These are phyloP conservation scores for Cataglyphis albicans DNA, from an alignment of 2,888 invertebrate species.

Conservation along the genomic window DNA sequence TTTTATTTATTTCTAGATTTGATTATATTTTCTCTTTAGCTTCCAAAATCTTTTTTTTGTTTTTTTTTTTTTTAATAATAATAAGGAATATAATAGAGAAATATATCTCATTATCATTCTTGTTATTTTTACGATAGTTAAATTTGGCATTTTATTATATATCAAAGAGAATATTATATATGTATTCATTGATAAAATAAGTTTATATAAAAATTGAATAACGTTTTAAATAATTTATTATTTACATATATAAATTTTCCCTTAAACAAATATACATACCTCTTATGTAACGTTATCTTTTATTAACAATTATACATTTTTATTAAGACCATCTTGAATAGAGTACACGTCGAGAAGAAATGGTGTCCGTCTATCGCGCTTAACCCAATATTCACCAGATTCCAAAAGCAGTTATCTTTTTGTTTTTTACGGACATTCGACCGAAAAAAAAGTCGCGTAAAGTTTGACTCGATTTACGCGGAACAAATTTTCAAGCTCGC, in stretches of 20 bases:
- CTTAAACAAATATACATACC: not conserved
- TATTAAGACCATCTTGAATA: not conserved
- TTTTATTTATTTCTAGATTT: slow-evolving; percentile 7
- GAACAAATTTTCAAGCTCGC: slow-evolving; percentile 26
- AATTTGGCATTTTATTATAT: not conserved
- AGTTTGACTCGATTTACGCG: slow-evolving; percentile 25
- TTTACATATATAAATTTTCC: not conserved
- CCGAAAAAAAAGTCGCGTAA: not conserved
- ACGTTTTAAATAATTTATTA: not conserved
- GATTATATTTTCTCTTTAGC: not conserved
- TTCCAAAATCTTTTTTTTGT: not conserved
- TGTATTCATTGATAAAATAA: not conserved
- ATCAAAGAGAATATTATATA: not conserved
- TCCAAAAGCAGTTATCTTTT: not conserved
- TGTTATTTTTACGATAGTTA: not conserved
- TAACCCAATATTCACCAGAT: not conserved
- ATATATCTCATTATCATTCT: slow-evolving; percentile 1
- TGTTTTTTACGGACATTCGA: not conserved
- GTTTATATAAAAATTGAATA: not conserved
- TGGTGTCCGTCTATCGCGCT: not conserved
- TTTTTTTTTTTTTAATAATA: not conserved
- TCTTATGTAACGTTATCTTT: not conserved
- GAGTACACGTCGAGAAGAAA: not conserved
- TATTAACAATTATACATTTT: not conserved
- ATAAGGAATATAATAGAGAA: not conserved